phyloP scores from a whole-genome alignment of 2,888 invertebrate genomes.

The Encarsia formosa region DNA sequence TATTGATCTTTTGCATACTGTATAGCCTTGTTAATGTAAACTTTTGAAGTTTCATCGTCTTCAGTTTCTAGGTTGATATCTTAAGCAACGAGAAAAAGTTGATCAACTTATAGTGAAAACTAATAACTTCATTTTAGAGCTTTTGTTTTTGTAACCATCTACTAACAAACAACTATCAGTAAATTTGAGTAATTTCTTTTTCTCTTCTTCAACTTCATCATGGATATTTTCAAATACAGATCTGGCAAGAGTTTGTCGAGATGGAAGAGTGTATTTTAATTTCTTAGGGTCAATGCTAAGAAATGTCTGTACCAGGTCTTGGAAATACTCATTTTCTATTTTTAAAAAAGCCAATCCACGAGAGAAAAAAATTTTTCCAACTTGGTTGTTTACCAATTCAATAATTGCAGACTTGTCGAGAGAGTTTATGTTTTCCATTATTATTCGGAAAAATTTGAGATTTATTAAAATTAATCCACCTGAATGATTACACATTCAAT shows the following conservation, averaged over 20 bases:
- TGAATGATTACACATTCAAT: no score
- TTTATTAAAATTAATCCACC: no score
- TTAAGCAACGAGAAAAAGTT: neutral
- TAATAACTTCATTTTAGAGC: neutral
- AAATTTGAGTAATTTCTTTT: neutral
- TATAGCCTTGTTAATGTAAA: neutral
- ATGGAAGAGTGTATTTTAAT: neutral
- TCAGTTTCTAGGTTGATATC: neutral
- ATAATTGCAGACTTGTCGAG: no score
- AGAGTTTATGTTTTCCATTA: no score
- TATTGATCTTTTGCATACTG: neutral
- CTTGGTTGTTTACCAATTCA: no score
- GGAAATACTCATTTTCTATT: neutral
- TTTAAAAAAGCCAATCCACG: neutral
- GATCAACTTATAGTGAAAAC: neutral
- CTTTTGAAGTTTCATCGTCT: neutral
- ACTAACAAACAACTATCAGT: neutral
- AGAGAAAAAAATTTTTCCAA: neutral
- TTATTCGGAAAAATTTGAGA: no score
- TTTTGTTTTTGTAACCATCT: neutral
- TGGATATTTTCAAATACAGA: neutral
- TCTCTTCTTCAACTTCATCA: neutral
- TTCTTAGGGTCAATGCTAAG: neutral
- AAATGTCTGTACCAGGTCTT: neutral
- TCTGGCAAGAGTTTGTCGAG: neutral